Evolutionary conservation across 2,113 vertebrate species (phyloP).

Genomic region (Salvelinus alpinus): DNA sequence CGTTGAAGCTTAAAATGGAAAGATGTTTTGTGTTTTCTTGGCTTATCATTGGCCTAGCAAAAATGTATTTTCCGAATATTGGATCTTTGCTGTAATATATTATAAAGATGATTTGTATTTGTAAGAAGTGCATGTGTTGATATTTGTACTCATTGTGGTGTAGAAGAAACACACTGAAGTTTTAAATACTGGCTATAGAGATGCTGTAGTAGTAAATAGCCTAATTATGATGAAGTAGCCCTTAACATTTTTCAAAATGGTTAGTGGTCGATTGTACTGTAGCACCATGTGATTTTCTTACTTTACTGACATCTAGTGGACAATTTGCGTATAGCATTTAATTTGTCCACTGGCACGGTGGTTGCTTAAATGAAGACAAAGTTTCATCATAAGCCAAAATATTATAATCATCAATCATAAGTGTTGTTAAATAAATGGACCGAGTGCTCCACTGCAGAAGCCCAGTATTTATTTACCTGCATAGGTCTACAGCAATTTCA

Average conservation of each 20-base stretch:
- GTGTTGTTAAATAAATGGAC: too few relatives aligned
- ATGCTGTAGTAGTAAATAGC: too few relatives aligned
- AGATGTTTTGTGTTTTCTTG: not conserved
- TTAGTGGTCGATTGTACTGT: too few relatives aligned
- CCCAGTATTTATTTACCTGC: too few relatives aligned
- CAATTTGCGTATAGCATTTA: not conserved
- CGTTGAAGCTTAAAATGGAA: not conserved
- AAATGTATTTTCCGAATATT: not conserved
- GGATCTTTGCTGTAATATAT: not conserved
- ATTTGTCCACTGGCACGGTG: not conserved
- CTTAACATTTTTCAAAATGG: too few relatives aligned
- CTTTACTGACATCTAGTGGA: slow-evolving; percentile 38
- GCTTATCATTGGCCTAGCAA: not conserved
- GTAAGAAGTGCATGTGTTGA: too few relatives aligned
- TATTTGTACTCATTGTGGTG: not conserved
- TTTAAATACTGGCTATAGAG: too few relatives aligned
- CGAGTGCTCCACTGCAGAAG: too few relatives aligned
- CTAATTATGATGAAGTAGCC: too few relatives aligned
- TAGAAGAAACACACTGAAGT: not conserved
- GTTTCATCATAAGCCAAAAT: not conserved
- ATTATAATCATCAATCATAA: not conserved
- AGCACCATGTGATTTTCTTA: too few relatives aligned
- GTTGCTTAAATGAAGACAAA: not conserved
- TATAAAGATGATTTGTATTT: too few relatives aligned
- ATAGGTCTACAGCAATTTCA: too few relatives aligned